A percentile compares a stretch with the other conserved stretches of the same genome.
Conservation (phyloP, 2,888 invertebrate genomes). For the Uloborus plumipes region DNA sequence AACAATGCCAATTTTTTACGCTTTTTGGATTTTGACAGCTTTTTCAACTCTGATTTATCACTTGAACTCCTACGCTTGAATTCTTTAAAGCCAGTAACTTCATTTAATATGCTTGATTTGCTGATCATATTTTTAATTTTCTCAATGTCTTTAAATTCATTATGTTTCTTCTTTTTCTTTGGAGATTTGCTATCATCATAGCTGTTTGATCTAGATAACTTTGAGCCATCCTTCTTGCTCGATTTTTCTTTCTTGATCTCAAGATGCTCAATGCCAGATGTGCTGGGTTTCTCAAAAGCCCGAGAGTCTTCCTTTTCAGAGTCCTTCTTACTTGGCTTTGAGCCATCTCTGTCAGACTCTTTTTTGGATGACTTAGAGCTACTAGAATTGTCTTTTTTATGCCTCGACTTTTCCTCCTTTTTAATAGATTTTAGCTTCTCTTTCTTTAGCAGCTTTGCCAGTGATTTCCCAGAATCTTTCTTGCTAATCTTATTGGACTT, state of each 20-base stretch:
- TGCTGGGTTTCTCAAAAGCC: slow-evolving; percentile 14
- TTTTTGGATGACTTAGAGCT: slow-evolving; percentile 55
- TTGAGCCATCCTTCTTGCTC: slow-evolving; percentile 46
- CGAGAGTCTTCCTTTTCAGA: slow-evolving; percentile 34
- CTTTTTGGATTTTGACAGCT: slow-evolving; percentile 52
- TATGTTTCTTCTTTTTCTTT: slow-evolving; percentile 59
- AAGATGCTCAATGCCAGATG: slow-evolving; percentile 13
- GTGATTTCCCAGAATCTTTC: slow-evolving; percentile 46
- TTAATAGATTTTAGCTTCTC: slow-evolving; percentile 26
- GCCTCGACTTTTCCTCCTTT: slow-evolving; percentile 47
- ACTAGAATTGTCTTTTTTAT: slow-evolving; percentile 49
- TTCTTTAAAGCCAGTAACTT: slow-evolving; percentile 49
- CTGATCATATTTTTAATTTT: slow-evolving; percentile 54
- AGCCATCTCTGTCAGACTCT: slow-evolving; percentile 52
- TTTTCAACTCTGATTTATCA: slow-evolving; percentile 56
- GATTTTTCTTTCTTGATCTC: slow-evolving; percentile 51
- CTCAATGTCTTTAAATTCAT: slow-evolving; percentile 58
- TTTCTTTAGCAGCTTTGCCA: slow-evolving; percentile 43
- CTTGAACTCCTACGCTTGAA: slow-evolving; percentile 49
- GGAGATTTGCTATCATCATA: slow-evolving; percentile 53
- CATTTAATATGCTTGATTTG: slow-evolving; percentile 53
- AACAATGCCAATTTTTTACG: slow-evolving; percentile 45
- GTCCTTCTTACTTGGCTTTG: slow-evolving; percentile 49
- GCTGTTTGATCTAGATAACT: slow-evolving; percentile 49
- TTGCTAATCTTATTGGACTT: slow-evolving; percentile 43